Evolutionary conservation across 2,113 vertebrate genomes (phyloP).

Genomic region (Uria aalge): DNA sequence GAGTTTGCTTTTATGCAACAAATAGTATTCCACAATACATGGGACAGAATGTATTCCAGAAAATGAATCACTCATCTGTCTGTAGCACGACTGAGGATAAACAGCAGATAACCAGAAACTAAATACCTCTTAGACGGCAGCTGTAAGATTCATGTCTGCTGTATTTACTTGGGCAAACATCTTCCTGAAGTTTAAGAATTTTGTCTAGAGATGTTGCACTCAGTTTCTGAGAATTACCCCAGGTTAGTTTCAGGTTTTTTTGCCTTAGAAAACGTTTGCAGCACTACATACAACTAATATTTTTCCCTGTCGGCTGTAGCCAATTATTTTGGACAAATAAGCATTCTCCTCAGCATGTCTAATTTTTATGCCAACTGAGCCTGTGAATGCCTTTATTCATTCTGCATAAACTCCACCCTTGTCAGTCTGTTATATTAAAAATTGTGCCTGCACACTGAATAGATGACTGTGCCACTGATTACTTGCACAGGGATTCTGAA

Average conservation of each 20-base stretch:
- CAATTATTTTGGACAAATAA: constrained; percentile 31
- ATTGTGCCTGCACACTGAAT: not conserved
- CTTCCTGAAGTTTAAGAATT: not conserved
- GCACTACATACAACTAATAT: not conserved
- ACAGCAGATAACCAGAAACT: not conserved
- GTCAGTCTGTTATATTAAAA: not conserved
- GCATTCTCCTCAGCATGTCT: not conserved
- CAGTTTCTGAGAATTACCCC: not conserved
- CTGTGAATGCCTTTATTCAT: constrained; percentile 6
- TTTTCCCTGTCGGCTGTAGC: not conserved
- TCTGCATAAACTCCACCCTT: not conserved
- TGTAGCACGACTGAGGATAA: not conserved
- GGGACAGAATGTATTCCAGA: not conserved
- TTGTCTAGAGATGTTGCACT: not conserved
- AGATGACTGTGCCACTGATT: not conserved
- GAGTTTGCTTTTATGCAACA: not conserved
- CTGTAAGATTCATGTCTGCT: not conserved
- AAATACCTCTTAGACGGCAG: not conserved
- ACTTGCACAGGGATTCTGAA: not conserved
- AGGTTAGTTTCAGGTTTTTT: not conserved
- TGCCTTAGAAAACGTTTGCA: not conserved
- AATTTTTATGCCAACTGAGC: not conserved
- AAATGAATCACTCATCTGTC: not conserved
- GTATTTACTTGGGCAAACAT: not conserved
- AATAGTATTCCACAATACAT: not conserved